Evolutionary conservation across 2,113 vertebrate species (phyloP).

Genomic region (Sinocyclocheilus maitianheensis): DNA sequence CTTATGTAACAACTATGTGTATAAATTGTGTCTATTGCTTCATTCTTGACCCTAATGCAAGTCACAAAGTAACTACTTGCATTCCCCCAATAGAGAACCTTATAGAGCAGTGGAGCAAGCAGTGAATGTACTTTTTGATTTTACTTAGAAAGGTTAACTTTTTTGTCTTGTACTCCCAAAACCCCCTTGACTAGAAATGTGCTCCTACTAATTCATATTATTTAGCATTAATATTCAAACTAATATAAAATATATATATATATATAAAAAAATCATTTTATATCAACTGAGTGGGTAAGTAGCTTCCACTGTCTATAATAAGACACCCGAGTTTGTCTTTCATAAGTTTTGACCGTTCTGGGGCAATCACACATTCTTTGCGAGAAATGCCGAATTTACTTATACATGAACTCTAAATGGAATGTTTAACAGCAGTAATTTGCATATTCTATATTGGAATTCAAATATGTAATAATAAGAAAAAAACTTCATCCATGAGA

Average conservation of each 20-base stretch:
- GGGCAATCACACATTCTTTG: background rate
- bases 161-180: background rate
- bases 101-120: background rate
- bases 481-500: background rate
- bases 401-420: background rate
- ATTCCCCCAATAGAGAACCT: background rate
- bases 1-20: slow-evolving; percentile 15
- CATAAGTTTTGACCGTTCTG: background rate
- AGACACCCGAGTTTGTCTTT: background rate
- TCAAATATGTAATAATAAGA: background rate
- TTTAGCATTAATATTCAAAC: background rate
- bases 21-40: slow-evolving; percentile 1
- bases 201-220: background rate
- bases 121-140: background rate
- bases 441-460: background rate
- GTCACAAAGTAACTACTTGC: background rate
- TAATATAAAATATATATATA: too few species aligned
- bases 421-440: background rate
- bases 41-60: background rate
- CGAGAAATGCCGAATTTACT: background rate
- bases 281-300: background rate
- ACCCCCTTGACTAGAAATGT: background rate
- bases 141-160: background rate
- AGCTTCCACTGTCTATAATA: background rate
- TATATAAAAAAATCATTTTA: background rate